Base-by-base conservation (phyloP, 64 coral and sea anemone genomes). In the Stichodactyla helianthus region DNA sequence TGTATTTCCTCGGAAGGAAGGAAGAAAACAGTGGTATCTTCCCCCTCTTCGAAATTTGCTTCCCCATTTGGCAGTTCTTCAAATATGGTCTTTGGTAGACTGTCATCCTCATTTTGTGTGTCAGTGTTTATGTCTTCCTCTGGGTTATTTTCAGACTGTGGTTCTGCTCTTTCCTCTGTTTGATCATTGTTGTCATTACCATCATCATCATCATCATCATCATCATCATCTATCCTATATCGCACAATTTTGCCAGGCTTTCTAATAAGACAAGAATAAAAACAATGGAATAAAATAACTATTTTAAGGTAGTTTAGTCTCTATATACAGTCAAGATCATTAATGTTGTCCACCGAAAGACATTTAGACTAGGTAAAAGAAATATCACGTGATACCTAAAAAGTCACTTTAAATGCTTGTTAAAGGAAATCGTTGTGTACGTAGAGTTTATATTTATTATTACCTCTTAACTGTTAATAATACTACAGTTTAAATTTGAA, bases 181-280 rank as follows among this genome's bases (percentile, higher is more conserved):
- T 57, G 16, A 12, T 82, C 51, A 62, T 61, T 5, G 7, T 84
- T 54, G 23, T 84, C 82, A 84, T 84, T 22, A 63, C 60, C 82
- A 61, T 61, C 83, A 58, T 84, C 28, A 6, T 82, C 50, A 35
- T 61, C 8, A 11, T 84, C 82, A 58, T 84, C 82, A 84, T 84
- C 56, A 84, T 84, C 83, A 62, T 62, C 83, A 58, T 84, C 35
- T 58, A 84, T 60, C 61, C 35, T 27, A 15, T 84, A 84, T 58
- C 59, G 11, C 25, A 84, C 16, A 8, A 63, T 84, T 28, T 84
- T 84, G 51, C 55, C 55, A 84, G 56, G 53, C 53, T 84, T 84
- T 59, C 83, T 84, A 60, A 52, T n/a, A 81, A 54, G 6, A 81
- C 10, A 13, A 60, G 4, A 60, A 13, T 17, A 13, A 60, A 60